Percentiles rank a stretch among this genome's conserved stretches.
phyloP scores from a whole-genome alignment of 2,888 invertebrate species.

The Yponomeuta cagnagella region DNA sequence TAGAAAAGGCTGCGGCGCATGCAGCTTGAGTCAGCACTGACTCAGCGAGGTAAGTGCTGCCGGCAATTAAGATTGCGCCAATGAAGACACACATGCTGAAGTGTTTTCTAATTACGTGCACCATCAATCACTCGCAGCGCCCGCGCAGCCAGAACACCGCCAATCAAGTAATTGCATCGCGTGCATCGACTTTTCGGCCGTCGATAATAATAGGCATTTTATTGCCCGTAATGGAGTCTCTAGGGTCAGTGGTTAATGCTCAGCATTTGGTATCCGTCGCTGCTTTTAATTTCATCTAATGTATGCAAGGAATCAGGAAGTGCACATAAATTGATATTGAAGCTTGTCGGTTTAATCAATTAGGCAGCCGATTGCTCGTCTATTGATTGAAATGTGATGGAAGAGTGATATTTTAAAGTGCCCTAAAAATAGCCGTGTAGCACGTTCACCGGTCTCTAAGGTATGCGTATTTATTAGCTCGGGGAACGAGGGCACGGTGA shows the following conservation, averaged over 20 bases:
- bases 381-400: slow-evolving; percentile 50
- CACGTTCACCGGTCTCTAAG: slow-evolving; percentile 54
- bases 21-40: slow-evolving; percentile 69
- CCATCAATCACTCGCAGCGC: slow-evolving; percentile 68
- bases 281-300: slow-evolving; percentile 70
- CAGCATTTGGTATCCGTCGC: slow-evolving; percentile 53
- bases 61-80: slow-evolving; percentile 67
- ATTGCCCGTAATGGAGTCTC: slow-evolving; percentile 75
- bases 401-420: slow-evolving; percentile 57
- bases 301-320: slow-evolving; percentile 57
- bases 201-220: slow-evolving; percentile 76
- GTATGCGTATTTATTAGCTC: slow-evolving; percentile 1
- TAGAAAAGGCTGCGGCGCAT: slow-evolving; percentile 38
- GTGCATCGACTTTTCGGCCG: slow-evolving; percentile 75
- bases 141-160: slow-evolving; percentile 66
- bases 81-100: slow-evolving; percentile 72
- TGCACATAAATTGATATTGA: slow-evolving; percentile 26
- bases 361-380: slow-evolving; percentile 47
- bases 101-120: slow-evolving; percentile 75
- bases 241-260: slow-evolving; percentile 67
- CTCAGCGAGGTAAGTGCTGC: slow-evolving; percentile 69
- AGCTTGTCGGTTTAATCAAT: slow-evolving; percentile 64
- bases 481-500: background rate
- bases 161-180: slow-evolving; percentile 76
- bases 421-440: slow-evolving; percentile 36